These are phyloP conservation scores for Bruchidius siliquastri DNA, from an alignment of 2,888 invertebrate genomes.

Conservation along the genomic window DNA sequence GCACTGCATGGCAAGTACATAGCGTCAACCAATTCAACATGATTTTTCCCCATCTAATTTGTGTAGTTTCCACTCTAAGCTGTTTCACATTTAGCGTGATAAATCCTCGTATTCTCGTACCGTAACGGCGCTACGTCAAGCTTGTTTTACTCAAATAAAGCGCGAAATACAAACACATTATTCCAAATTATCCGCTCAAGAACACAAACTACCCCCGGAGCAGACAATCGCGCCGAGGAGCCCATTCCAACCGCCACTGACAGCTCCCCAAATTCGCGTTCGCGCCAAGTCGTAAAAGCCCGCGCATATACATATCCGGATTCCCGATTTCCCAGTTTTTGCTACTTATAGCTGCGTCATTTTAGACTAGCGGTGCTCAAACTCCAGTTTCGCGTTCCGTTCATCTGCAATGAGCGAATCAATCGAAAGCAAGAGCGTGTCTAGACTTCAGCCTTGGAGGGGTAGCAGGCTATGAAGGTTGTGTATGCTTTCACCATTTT, in stretches of 20 bases:
- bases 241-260: neutral
- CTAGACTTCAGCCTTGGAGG: no score
- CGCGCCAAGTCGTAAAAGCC: neutral
- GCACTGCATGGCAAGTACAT: no score
- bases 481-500: no score
- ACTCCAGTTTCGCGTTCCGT: no score
- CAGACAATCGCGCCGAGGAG: neutral
- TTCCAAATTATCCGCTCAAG: neutral
- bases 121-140: neutral
- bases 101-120: neutral
- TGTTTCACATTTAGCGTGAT: neutral
- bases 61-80: no score
- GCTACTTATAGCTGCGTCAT: neutral
- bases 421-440: no score
- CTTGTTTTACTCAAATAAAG: neutral
- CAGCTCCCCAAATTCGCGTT: neutral
- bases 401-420: no score
- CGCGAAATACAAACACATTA: neutral
- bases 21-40: no score
- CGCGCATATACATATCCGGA: neutral
- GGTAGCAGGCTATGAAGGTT: no score
- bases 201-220: neutral
- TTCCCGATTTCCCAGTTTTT: neutral
- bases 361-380: no score
- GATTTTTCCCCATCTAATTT: no score